These are phyloP conservation scores for Argya squamiceps DNA, from an alignment of 2,797 vertebrate species.

Conservation along the genomic window DNA sequence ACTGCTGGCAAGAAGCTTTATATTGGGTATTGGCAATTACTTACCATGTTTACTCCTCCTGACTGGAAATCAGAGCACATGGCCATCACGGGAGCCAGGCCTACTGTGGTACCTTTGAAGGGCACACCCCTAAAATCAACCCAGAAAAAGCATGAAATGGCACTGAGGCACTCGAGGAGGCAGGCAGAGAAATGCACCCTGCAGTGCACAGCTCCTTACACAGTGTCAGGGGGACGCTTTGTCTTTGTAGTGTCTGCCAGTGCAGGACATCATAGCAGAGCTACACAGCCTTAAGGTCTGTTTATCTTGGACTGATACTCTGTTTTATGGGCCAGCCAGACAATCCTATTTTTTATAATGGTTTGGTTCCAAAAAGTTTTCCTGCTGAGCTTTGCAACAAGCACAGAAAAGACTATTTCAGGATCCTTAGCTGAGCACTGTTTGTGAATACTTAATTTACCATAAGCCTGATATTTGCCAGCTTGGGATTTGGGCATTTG, in stretches of 20 bases:
- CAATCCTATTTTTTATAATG: background rate
- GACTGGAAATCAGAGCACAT: conserved; percentile 98
- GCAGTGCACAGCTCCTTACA: background rate
- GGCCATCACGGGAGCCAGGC: conserved; percentile 91
- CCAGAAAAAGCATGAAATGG: background rate
- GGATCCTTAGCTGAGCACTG: background rate
- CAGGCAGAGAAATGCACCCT: background rate
- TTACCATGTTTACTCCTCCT: conserved; percentile 94
- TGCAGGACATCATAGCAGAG: background rate
- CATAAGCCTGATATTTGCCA: background rate
- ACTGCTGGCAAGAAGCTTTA: background rate
- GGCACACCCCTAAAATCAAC: conserved; percentile 82
- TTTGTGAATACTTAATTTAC: background rate
- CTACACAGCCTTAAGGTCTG: background rate
- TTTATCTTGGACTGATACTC: background rate
- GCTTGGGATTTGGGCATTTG: background rate
- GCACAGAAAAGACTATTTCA: background rate
- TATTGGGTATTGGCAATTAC: background rate
- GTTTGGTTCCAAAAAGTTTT: background rate
- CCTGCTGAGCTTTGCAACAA: background rate
- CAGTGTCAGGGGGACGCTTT: background rate
- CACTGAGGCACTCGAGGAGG: background rate
- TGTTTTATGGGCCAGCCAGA: background rate
- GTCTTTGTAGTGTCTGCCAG: background rate
- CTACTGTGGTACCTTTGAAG: conserved; percentile 93